Evolutionary conservation across 2,113 vertebrate species (phyloP).

Genomic region (Oreocharis arfaki): DNA sequence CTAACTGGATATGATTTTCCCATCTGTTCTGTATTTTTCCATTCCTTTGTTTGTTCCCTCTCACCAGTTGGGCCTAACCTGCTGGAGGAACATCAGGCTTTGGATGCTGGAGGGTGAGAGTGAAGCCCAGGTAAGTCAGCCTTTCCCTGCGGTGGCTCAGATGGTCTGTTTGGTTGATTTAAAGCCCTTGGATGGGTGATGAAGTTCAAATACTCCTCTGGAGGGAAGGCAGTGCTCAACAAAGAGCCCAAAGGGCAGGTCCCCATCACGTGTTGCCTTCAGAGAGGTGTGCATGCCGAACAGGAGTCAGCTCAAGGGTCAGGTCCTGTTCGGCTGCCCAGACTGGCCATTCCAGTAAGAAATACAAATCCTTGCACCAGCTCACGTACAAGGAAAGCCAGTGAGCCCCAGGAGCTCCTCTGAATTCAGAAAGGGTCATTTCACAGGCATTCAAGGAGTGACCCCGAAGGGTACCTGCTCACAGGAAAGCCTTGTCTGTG

Average conservation of each 20-base stretch:
- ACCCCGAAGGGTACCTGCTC: accelerated
- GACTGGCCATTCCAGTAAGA: neutral
- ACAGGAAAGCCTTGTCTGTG: neutral
- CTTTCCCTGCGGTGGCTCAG: neutral
- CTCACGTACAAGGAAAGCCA: neutral
- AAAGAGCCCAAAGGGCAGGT: neutral
- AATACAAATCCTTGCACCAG: neutral
- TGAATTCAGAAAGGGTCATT: neutral
- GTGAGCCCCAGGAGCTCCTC: neutral
- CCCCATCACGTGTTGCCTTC: neutral
- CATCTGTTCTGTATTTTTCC: neutral
- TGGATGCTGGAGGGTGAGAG: neutral
- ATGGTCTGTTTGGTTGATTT: neutral
- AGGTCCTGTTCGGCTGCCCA: neutral
- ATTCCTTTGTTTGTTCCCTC: neutral
- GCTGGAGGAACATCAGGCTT: neutral
- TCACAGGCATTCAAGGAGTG: accelerated
- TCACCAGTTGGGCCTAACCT: neutral
- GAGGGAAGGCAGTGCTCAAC: neutral
- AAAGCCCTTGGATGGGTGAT: neutral
- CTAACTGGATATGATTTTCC: neutral
- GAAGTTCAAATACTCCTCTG: neutral
- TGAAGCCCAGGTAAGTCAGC: neutral
- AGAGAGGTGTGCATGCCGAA: neutral
- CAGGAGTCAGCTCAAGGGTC: neutral